These are phyloP conservation scores for Rhinella marina DNA, from an alignment of 2,797 vertebrate genomes.

Conservation along the genomic window DNA sequence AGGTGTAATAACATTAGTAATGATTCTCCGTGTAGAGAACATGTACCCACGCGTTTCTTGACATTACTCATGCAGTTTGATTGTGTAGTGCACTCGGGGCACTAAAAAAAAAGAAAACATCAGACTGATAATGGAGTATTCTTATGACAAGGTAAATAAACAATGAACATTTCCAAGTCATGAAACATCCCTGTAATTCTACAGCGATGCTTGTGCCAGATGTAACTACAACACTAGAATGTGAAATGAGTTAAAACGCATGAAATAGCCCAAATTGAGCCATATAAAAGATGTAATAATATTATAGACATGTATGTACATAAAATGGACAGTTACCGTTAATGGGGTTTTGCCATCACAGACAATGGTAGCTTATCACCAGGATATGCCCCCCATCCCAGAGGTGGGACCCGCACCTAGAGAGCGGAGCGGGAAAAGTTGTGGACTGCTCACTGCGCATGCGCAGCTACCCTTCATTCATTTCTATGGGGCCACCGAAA, in stretches of 20 bases:
- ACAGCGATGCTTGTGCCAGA: neutral
- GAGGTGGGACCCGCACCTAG: too few species aligned
- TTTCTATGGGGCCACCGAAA: too few species aligned
- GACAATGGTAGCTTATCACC: too few species aligned
- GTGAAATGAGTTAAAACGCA: neutral
- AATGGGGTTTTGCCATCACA: too few species aligned
- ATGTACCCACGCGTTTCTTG: neutral
- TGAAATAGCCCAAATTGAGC: neutral
- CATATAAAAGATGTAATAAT: neutral
- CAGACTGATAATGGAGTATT: conserved; percentile 9
- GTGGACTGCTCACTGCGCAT: too few species aligned
- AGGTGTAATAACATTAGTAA: conserved; percentile 45
- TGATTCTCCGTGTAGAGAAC: conserved; percentile 25
- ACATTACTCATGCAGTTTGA: conserved; percentile 2
- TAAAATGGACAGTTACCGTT: neutral
- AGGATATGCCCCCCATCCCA: too few species aligned
- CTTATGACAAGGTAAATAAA: conserved; percentile 9
- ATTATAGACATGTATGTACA: neutral
- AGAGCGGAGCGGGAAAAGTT: too few species aligned
- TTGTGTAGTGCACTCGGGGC: conserved; percentile 25
- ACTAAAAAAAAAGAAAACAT: neutral
- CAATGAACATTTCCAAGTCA: neutral
- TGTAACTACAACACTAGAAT: neutral
- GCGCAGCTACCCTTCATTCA: too few species aligned
- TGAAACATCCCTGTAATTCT: neutral